Conservation (phyloP, 2,113 vertebrate species). For the Sphyrna mokarran region DNA sequence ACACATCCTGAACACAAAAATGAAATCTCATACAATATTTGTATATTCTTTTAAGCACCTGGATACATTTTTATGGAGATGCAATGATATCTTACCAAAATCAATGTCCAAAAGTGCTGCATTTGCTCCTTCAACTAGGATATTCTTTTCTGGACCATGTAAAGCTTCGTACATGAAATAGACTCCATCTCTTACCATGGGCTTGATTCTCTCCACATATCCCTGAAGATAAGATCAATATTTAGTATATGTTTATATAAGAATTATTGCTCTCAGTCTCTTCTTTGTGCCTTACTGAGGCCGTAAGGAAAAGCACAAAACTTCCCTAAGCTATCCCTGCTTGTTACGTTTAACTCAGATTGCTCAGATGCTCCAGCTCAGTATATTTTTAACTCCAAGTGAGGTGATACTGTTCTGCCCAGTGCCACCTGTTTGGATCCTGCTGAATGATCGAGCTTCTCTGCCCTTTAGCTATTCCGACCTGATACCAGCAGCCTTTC, state of each 20-base stretch:
- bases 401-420: background rate
- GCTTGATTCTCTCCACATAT: constrained; percentile 79
- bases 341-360: background rate
- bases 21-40: background rate
- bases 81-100: constrained; percentile 70
- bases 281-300: background rate
- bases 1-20: background rate
- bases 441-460: background rate
- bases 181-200: constrained; percentile 91
- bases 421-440: background rate
- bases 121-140: constrained; percentile 95
- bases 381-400: background rate
- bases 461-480: background rate
- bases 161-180: constrained; percentile 93
- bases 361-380: background rate
- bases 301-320: background rate
- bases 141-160: constrained; percentile 84
- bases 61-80: background rate
- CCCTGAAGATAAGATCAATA: constrained; percentile 50
- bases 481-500: background rate
- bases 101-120: constrained; percentile 92
- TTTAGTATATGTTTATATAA: background rate
- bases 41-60: background rate
- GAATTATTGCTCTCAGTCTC: background rate
- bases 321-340: too few relatives aligned